Percentiles rank a stretch among this genome's conserved stretches.
phyloP scores from a whole-genome alignment of 2,888 invertebrate genomes.

The Laspeyria flexula region DNA sequence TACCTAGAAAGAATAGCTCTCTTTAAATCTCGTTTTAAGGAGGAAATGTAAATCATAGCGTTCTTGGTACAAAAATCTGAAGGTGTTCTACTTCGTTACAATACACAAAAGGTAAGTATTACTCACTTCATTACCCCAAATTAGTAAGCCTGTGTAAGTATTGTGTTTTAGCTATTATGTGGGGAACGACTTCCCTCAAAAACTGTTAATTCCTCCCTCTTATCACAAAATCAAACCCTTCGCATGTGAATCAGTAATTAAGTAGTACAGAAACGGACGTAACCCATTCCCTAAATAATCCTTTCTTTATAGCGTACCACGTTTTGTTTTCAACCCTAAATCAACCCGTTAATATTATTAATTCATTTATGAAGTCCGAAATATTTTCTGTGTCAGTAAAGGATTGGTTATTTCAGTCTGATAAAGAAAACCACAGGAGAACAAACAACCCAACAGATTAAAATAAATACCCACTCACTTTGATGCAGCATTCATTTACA shows the following conservation, averaged over 20 bases:
- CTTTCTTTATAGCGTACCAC: neutral
- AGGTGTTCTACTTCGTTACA: too few relatives aligned
- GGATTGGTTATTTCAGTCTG: neutral
- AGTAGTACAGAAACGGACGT: neutral
- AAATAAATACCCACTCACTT: conserved; percentile 10
- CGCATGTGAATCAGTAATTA: conserved; percentile 1
- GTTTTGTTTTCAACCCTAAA: neutral
- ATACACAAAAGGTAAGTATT: too few relatives aligned
- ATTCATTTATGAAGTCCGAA: conserved; percentile 1
- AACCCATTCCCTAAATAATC: neutral
- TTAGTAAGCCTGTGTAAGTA: too few relatives aligned
- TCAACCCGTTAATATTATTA: conserved; percentile 1
- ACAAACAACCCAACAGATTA: conserved; percentile 10
- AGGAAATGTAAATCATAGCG: too few relatives aligned
- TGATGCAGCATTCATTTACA: conserved; percentile 12
- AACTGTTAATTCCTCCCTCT: neutral
- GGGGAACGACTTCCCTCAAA: neutral
- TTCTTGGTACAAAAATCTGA: too few relatives aligned
- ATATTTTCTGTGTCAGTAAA: conserved; percentile 1
- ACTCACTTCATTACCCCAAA: too few relatives aligned
- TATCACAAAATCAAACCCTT: conserved; percentile 1
- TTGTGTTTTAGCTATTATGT: too few relatives aligned
- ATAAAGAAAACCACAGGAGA: conserved; percentile 12
- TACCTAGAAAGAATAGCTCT: too few relatives aligned
- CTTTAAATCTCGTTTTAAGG: too few relatives aligned